Evolutionary conservation across 2,888 invertebrate species (phyloP), one percentile per base, ranked within the genome.

Genomic region (Agriopis aurantiaria): DNA sequence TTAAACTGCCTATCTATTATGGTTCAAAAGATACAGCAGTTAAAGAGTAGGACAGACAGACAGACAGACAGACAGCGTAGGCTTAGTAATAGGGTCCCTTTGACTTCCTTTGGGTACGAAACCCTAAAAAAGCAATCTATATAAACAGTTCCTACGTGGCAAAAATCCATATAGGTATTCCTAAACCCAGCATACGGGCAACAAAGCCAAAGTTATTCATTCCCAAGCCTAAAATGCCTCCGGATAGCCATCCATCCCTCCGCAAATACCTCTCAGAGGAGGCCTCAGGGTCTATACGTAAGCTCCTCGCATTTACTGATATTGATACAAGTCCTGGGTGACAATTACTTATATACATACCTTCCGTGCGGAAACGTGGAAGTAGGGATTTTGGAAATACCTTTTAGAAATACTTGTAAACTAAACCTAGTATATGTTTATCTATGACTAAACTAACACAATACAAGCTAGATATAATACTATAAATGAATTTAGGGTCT

Each of bases 271-370:
- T 65, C 69, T 65, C 69, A 8, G 17, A 56, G 69, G 69, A 65
- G 57, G 46, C 46, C 49, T 56, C 43, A 41, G 49, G 43, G 17
- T 53, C 60, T 65, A 46, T 80, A 78, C 81, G 80, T 82, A 82
- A 83, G 84, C 82, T 80, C 71, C 84, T 79, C 82, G 82, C 86
- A 88, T 88, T 88, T 88, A 88, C 88, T 84, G 87, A 82, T 89
- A 90, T 91, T 86, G 90, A 88, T 88, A 89, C 84, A 80, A 80
- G 77, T 79, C 79, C 73, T 76, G 85, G 86, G 84, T 85, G 87
- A 86, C 89, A 89, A 90, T 91, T 90, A 90, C 87, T 82, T 72
- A 68, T 52, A 58, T 70, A 68, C 53, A 58, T 70, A 61, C 45
- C 65, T 71, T 59, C 43, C 17, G 33, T 12, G 58, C 8, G 14